phyloP scores from a whole-genome alignment of 2,113 vertebrate genomes.

The Engraulis encrasicolus region DNA sequence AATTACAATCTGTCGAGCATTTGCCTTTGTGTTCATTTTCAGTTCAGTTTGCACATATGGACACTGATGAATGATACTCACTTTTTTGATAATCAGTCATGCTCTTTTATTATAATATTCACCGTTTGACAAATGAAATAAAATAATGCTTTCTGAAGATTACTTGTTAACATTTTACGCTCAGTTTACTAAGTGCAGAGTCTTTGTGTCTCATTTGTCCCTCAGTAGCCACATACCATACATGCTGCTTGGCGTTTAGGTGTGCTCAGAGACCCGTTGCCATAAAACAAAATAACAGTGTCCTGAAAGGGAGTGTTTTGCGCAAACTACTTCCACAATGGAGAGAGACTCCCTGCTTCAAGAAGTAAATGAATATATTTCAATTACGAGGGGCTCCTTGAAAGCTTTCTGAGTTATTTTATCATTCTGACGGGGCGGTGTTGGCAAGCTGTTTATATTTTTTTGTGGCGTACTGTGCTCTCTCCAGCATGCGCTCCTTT shows the following conservation, averaged over 20 bases:
- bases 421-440: constrained; percentile 28
- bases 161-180: not conserved
- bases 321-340: not conserved
- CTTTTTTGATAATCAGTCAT: too few species aligned
- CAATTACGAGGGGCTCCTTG: constrained; percentile 28
- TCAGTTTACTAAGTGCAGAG: not conserved
- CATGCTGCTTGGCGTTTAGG: not conserved
- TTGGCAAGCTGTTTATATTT: constrained; percentile 20
- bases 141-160: not conserved
- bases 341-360: constrained; percentile 16
- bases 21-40: not conserved
- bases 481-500: constrained; percentile 33
- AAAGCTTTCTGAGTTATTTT: constrained; percentile 36
- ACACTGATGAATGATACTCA: not conserved
- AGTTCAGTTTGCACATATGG: not conserved
- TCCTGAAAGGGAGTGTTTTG: not conserved
- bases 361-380: constrained; percentile 25
- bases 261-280: not conserved
- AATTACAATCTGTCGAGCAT: not conserved
- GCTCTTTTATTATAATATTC: not conserved
- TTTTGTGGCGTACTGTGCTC: constrained; percentile 2
- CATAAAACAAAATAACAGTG: constrained; percentile 19
- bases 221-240: not conserved
- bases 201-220: not conserved
- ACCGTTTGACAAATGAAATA: not conserved